Evolutionary conservation across 1,140 invertebrate genomes (phyloP), one percentile per base, ranked within the genome.

Genomic region (Drosophila albomicans): DNA sequence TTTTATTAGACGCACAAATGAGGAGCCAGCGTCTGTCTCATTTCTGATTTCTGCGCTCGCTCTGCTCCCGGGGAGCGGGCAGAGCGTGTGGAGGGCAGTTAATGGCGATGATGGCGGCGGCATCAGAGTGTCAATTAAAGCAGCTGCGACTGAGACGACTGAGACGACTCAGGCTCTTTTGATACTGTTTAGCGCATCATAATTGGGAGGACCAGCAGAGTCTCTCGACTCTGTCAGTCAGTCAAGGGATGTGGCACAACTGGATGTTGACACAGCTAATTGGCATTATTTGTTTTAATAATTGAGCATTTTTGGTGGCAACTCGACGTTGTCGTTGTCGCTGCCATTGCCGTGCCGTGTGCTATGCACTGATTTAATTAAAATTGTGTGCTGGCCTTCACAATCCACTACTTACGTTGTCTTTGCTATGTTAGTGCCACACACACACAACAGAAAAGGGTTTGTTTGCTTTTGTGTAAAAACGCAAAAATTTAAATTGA

Each of bases 231-330:
- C 35, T 54, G 51, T n/a, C 64, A 28, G 59, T 7, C 41, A 15
- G 41, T 7, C 63, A 51, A 38, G 59, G 59, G 15, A n/a, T 57
- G 59, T 30, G 30, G 48, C 62, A 30, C 10, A 41, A 41, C 35
- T 78, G 49, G 48, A 62, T 91, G 89, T 91, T 91, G 89, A 91
- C 89, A 90, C 82, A 91, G 86, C 90, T 91, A 91, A 91, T 91
- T 91, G 90, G 78, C 75, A 91, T 91, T 91, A 91, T 91, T 91
- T 91, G 90, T 91, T 91, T 91, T 91, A 91, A 81, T 85, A 91
- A 91, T 90, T 91, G 90, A 87, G 86, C 85, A 76, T 91, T 89
- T 87, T 91, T 79, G 88, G 81, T 61, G 72, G 46, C 67, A 59
- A 51, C 25, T 25, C 20, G 3, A 3, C 38, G 38, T 8, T 32